These are phyloP conservation scores for Limnephilus lunatus DNA, from an alignment of 2,888 invertebrate genomes.

Conservation along the genomic window DNA sequence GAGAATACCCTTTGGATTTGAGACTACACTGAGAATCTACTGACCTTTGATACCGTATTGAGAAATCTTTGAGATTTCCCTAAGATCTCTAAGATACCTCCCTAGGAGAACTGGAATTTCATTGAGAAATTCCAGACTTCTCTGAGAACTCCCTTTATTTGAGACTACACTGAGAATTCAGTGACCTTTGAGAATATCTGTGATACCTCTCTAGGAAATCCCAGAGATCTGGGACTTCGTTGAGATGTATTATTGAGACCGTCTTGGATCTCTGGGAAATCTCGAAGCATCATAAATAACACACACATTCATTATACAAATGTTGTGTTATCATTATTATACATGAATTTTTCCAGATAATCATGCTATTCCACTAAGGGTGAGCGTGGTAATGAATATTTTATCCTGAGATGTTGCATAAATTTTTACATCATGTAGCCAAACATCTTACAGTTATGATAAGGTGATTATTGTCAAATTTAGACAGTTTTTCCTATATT, in stretches of 20 bases:
- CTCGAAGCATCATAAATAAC: background rate
- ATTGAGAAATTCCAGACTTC: too few species aligned
- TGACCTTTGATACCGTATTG: too few species aligned
- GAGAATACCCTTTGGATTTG: too few species aligned
- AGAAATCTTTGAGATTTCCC: background rate
- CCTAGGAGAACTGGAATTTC: too few species aligned
- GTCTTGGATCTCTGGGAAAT: background rate
- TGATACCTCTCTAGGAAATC: too few species aligned
- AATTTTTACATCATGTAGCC: background rate
- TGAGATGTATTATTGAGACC: background rate
- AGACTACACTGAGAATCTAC: too few species aligned
- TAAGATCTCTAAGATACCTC: background rate
- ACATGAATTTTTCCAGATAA: background rate
- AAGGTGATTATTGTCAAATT: slow-evolving; percentile 24
- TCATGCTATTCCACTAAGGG: background rate
- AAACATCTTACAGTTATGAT: slow-evolving; percentile 10
- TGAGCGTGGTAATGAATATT: background rate
- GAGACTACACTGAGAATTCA: too few species aligned
- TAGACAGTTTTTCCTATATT: slow-evolving; percentile 7
- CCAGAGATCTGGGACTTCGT: background rate
- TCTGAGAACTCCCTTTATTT: too few species aligned
- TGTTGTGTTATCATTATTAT: too few species aligned
- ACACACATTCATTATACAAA: too few species aligned
- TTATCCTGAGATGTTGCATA: background rate
- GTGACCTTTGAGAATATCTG: too few species aligned